Evolutionary conservation across 2,113 vertebrate species (phyloP), one percentile per base, ranked within the genome.

Genomic region (Rhadina sibilatrix): DNA sequence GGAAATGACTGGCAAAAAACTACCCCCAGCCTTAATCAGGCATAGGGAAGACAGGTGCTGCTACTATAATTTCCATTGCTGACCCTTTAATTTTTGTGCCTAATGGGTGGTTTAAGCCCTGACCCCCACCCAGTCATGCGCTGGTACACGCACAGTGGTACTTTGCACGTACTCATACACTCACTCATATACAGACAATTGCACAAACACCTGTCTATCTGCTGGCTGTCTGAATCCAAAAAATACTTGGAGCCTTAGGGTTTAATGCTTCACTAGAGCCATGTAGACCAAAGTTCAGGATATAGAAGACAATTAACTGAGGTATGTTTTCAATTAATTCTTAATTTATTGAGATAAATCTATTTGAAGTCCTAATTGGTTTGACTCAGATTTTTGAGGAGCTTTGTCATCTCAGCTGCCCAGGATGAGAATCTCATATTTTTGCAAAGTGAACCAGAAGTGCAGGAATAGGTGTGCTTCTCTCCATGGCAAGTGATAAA

Each of bases 141-240:
- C 19, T 23, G 57, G 9, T 46, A 37, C 17, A 5, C 14, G 21
- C 6, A 33, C 12, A 22, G 15, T 28, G 42, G 27, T 35, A 44
- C 10, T 14, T 20, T 52, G 24, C 7, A 31, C 9, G 14, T 0
- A 1, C 5, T 27, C 21, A 22, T 10, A 38, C 47, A n/a, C 1
- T 0, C 30, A 27, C 22, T 50, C 35, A 21, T 12, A 33, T 4
- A 38, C 4, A 60, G 4, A 37, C 16, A 46, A 20, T 14, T 40
- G 66, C 21, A 56, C 8, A 89, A 63, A 49, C 10, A 28, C 1
- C 11, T 13, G 6, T 46, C 25, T 35, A 4, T 31, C 20, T 70
- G 20, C 27, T 22, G 30, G 5, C 6, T 57, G 14, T 37, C 17
- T 23, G n/a, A 52, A 40, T 28, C 9, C 9, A 40, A 85, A 63